Evolutionary conservation across 1,140 invertebrate species (phyloP).

Genomic region (Spodoptera frugiperda): DNA sequence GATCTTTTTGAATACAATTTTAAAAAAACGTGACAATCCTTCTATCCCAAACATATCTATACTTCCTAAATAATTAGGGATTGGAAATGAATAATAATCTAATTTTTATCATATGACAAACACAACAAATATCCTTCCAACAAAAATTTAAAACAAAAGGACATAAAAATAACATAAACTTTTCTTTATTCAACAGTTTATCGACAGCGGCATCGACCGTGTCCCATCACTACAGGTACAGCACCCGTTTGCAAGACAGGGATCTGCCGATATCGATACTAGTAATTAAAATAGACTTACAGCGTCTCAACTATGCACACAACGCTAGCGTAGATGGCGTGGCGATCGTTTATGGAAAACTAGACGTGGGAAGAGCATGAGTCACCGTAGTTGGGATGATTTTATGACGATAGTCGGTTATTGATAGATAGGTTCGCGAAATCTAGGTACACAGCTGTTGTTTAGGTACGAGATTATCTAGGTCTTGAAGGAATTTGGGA

Average conservation of each 20-base stretch:
- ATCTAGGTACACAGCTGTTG: too few relatives aligned
- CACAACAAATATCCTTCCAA: background rate
- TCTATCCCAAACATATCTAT: too few relatives aligned
- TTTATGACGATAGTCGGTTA: background rate
- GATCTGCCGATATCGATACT: slow-evolving; percentile 83
- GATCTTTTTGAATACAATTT: too few relatives aligned
- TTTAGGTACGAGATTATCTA: too few relatives aligned
- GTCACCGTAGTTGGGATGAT: background rate
- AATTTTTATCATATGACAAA: background rate
- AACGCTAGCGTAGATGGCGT: slow-evolving; percentile 47
- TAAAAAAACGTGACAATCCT: too few relatives aligned
- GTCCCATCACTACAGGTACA: slow-evolving; percentile 67
- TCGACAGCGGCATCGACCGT: slow-evolving; percentile 58
- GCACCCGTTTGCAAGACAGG: slow-evolving; percentile 82
- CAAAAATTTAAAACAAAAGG: background rate
- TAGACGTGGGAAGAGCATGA: slow-evolving; percentile 30
- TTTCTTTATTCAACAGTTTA: slow-evolving; percentile 46
- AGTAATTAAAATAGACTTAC: slow-evolving; percentile 86
- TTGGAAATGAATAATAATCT: too few relatives aligned
- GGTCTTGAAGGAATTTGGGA: too few relatives aligned
- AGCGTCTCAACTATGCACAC: slow-evolving; percentile 66
- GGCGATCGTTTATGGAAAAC: slow-evolving; percentile 61
- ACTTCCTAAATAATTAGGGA: too few relatives aligned
- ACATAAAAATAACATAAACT: slow-evolving; percentile 19
- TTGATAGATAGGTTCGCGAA: background rate